Percentiles rank a stretch among this genome's conserved stretches.
These are phyloP conservation scores for Cassiopea xamachana DNA, from an alignment of 30 jellyfish, hydroid and myxozoan species.

Conservation along the genomic window DNA sequence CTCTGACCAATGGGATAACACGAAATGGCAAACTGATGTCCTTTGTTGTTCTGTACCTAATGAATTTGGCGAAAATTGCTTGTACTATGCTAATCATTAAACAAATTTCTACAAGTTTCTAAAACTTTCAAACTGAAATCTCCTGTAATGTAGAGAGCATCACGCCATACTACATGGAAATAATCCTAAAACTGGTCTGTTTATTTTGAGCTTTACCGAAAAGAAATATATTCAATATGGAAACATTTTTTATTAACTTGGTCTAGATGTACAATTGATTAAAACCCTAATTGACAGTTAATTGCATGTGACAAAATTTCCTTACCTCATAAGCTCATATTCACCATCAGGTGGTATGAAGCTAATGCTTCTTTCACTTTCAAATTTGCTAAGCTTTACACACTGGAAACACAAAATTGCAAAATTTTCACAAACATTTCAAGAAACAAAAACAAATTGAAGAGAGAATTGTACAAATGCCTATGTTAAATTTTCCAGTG, in stretches of 20 bases:
- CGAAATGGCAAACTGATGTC: constrained; percentile 99
- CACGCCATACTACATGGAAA: too few relatives aligned
- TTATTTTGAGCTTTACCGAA: too few relatives aligned
- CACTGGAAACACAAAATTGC: constrained; percentile 54
- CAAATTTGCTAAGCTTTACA: constrained; percentile 97
- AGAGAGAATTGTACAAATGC: background rate
- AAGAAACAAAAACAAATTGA: background rate
- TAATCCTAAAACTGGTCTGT: too few relatives aligned
- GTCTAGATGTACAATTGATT: background rate
- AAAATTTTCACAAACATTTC: too few relatives aligned
- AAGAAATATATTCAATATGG: too few relatives aligned
- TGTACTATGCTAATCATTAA: too few relatives aligned
- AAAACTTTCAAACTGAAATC: too few relatives aligned
- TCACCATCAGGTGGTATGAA: constrained; percentile 99
- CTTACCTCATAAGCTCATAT: constrained; percentile 93
- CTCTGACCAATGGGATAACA: constrained; percentile 97
- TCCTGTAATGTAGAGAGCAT: too few relatives aligned
- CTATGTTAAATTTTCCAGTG: too few relatives aligned
- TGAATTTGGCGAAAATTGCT: background rate
- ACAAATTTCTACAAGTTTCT: too few relatives aligned
- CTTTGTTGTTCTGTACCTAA: constrained; percentile 96
- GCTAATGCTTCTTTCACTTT: constrained; percentile 96
- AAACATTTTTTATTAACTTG: too few relatives aligned
- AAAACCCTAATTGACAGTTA: too few relatives aligned
- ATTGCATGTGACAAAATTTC: background rate